phyloP scores from a whole-genome alignment of 2,888 invertebrate species.

The Cheilosia vernalis region DNA sequence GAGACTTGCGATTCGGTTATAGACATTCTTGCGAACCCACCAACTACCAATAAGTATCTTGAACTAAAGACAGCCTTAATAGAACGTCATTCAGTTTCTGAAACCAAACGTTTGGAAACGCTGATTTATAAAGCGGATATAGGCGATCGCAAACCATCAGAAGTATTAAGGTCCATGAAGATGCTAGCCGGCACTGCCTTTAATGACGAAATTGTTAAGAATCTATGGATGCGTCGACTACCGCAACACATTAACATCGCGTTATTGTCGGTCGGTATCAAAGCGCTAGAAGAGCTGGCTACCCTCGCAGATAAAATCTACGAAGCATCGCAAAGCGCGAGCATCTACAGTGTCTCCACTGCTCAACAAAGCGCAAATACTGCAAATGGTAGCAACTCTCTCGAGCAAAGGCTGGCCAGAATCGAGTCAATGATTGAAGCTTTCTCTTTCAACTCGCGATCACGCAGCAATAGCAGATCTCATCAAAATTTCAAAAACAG shows the following conservation, averaged over 20 bases:
- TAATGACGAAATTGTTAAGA: neutral
- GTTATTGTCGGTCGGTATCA: slow-evolving; percentile 7
- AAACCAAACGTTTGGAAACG: slow-evolving; percentile 13
- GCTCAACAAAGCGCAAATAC: too few species aligned
- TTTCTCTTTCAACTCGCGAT: too few species aligned
- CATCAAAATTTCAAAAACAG: neutral
- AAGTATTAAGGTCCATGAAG: slow-evolving; percentile 8
- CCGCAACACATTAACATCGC: slow-evolving; percentile 17
- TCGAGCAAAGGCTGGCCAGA: too few species aligned
- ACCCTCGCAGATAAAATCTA: slow-evolving; percentile 8
- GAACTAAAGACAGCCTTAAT: neutral
- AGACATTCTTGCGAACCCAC: neutral
- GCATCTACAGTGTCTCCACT: too few species aligned
- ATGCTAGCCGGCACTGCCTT: neutral
- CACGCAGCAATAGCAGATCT: too few species aligned
- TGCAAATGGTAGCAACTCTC: too few species aligned
- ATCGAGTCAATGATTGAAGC: too few species aligned
- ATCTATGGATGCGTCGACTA: slow-evolving; percentile 1
- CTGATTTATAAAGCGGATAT: slow-evolving; percentile 3
- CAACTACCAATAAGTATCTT: neutral
- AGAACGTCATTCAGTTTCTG: slow-evolving; percentile 14
- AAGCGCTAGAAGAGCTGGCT: slow-evolving; percentile 4
- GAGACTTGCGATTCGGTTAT: neutral
- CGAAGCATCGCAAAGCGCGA: too few species aligned
- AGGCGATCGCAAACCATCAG: slow-evolving; percentile 15